Percentiles rank a stretch among this genome's conserved stretches.
These are phyloP conservation scores for Marisa cornuarietis DNA, from an alignment of 1,140 invertebrate species.

Conservation along the genomic window DNA sequence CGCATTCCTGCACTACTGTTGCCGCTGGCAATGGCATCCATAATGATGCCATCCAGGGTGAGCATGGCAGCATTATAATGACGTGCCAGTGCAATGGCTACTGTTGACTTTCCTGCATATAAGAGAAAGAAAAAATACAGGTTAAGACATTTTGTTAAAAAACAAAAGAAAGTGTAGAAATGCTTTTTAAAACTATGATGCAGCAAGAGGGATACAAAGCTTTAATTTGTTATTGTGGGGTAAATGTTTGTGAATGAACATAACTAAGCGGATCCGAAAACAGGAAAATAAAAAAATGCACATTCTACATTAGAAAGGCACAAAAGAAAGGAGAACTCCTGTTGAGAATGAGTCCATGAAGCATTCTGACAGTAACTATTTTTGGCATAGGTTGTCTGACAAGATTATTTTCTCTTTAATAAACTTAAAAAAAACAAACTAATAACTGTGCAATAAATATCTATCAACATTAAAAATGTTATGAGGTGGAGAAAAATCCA, in stretches of 20 bases:
- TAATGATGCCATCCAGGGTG: conserved; percentile 61
- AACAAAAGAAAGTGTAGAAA: conserved; percentile 18
- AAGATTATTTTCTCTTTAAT: no score
- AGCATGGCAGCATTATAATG: conserved; percentile 64
- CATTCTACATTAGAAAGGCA: no score
- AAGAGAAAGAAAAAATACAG: conserved; percentile 4
- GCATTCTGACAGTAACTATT: no score
- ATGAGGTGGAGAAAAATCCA: not conserved
- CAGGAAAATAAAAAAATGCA: no score
- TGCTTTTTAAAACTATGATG: not conserved
- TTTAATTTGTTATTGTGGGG: not conserved
- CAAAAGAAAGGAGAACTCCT: no score
- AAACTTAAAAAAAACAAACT: no score
- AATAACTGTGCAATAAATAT: not conserved
- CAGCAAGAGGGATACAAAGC: not conserved
- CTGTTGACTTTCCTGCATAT: conserved; percentile 58
- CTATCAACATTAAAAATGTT: not conserved
- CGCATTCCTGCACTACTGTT: conserved; percentile 57
- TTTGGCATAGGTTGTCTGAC: no score
- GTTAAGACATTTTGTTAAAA: not conserved
- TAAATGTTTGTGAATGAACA: not conserved
- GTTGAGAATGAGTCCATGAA: no score
- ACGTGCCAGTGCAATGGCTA: conserved; percentile 60
- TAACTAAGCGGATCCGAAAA: no score
- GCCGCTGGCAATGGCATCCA: conserved; percentile 64